A percentile compares a stretch with the other conserved stretches of the same genome.
Evolutionary conservation across 2,113 vertebrate species (phyloP).

Genomic region (Heptranchias perlo): DNA sequence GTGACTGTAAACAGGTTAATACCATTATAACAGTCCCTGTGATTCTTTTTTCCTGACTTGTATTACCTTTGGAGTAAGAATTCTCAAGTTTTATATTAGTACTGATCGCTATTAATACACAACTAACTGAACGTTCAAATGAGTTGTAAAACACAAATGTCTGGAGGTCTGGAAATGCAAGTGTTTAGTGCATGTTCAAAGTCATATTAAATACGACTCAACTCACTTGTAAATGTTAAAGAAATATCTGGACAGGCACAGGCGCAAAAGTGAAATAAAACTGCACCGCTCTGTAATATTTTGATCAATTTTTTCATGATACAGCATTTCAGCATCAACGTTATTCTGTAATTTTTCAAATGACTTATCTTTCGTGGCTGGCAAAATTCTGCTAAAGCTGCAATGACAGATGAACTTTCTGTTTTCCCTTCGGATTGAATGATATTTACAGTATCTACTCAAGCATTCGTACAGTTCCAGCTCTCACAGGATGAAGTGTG

Average conservation of each 20-base stretch:
- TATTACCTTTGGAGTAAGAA: not conserved
- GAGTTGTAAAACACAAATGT: constrained; percentile 19
- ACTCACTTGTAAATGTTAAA: constrained; percentile 27
- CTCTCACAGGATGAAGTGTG: not conserved
- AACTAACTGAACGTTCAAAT: constrained; percentile 20
- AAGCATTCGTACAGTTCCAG: not conserved
- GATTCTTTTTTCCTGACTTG: constrained; percentile 4
- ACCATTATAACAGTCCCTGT: not conserved
- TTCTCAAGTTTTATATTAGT: constrained; percentile 19
- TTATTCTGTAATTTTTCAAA: not conserved
- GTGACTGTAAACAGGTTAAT: constrained; percentile 22
- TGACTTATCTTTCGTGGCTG: not conserved
- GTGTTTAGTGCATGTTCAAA: constrained; percentile 30
- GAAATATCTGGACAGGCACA: constrained; percentile 4
- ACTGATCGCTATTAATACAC: constrained; percentile 21
- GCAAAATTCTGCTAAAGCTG: not conserved
- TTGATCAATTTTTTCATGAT: not conserved
- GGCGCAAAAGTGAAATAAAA: not conserved
- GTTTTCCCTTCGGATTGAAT: not conserved
- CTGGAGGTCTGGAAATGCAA: constrained; percentile 29
- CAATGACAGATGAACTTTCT: not conserved
- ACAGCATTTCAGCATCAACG: not conserved
- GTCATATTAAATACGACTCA: constrained; percentile 32
- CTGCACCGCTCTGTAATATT: constrained; percentile 4
- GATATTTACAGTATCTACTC: not conserved